These are phyloP conservation scores for Epinotia bilunana DNA, from an alignment of 2,888 invertebrate species.

Conservation along the genomic window DNA sequence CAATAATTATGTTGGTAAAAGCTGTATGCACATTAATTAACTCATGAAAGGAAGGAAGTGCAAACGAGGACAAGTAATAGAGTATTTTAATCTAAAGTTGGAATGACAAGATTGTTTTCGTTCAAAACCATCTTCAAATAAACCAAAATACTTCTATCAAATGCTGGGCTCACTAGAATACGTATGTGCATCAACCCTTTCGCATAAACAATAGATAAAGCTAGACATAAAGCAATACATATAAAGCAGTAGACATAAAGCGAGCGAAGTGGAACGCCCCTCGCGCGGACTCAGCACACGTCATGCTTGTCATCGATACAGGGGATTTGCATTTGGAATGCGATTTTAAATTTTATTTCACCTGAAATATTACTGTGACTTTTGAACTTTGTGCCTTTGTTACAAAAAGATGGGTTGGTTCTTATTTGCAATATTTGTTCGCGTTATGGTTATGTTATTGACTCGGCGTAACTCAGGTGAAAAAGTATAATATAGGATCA, in stretches of 20 bases:
- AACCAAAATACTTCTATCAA: constrained; percentile 38
- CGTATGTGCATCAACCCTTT: constrained; percentile 35
- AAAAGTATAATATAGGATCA: background rate
- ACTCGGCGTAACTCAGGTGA: background rate
- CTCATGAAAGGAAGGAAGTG: background rate
- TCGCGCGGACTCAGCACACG: constrained; percentile 72
- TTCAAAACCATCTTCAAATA: constrained; percentile 7
- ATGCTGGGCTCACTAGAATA: constrained; percentile 7
- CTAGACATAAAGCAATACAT: constrained; percentile 75
- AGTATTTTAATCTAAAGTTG: background rate
- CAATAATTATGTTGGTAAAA: no score
- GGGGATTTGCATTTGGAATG: constrained; percentile 55
- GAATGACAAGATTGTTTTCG: background rate
- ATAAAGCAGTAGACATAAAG: constrained; percentile 72
- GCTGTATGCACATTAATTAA: background rate
- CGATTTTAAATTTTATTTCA: constrained; percentile 48
- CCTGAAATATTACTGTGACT: constrained; percentile 46
- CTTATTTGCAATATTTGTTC: background rate
- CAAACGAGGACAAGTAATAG: no score
- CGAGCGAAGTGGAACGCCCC: constrained; percentile 81
- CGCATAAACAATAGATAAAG: constrained; percentile 42
- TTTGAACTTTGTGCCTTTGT: constrained; percentile 22
- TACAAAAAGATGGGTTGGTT: constrained; percentile 11
- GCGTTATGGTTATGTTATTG: constrained; percentile 5
- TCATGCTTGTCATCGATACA: constrained; percentile 70